phyloP scores from a whole-genome alignment of 2,797 vertebrate species.

The Pseudocheirus occidentalis region DNA sequence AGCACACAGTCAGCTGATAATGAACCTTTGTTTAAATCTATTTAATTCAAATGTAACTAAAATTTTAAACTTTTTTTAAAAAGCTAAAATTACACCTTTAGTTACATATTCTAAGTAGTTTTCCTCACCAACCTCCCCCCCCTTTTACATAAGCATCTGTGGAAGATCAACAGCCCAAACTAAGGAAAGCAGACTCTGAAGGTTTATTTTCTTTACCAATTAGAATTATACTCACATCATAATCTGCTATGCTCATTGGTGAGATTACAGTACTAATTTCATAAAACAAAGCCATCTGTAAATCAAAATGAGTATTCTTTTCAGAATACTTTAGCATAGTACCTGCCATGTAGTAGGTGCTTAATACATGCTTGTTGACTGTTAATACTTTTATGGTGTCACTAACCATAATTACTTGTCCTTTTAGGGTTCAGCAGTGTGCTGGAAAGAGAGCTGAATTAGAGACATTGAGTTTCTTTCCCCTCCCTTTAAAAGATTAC shows the following conservation, averaged over 20 bases:
- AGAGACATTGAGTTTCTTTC: neutral
- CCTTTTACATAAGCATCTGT: neutral
- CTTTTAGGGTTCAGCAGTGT: neutral
- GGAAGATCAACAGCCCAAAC: neutral
- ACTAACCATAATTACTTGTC: neutral
- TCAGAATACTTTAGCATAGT: neutral
- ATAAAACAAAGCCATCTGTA: neutral
- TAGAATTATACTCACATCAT: neutral
- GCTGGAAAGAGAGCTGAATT: neutral
- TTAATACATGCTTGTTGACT: neutral
- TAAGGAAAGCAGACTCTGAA: neutral
- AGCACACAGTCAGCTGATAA: neutral
- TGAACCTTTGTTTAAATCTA: neutral
- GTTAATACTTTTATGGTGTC: neutral
- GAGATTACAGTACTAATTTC: neutral
- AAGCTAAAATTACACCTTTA: too few relatives aligned
- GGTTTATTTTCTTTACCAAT: neutral
- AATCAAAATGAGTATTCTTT: neutral
- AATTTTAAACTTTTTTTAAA: neutral
- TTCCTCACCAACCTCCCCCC: too few relatives aligned
- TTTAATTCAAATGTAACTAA: neutral
- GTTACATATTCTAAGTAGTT: too few relatives aligned
- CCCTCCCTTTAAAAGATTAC: neutral
- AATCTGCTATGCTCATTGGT: neutral
- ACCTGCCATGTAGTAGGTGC: neutral